Evolutionary conservation across 2,888 invertebrate species (phyloP), one percentile per base, ranked within the genome.

Genomic region (Ommatoiulus sabulosus): DNA sequence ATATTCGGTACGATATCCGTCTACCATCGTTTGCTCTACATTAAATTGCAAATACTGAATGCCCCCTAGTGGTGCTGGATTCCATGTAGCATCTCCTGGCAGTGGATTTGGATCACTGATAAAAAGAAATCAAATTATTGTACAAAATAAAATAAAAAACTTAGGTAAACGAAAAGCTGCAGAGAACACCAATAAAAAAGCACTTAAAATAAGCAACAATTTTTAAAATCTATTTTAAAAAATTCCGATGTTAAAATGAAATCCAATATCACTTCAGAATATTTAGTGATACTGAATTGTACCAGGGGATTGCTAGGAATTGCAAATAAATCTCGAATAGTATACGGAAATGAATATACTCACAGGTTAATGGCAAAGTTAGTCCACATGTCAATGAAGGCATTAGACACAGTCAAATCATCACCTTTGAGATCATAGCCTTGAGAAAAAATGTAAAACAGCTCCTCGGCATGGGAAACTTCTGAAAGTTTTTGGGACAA

Each of bases 1-100:
- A 48, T 48, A 92, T 93, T 93, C 63, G 91, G 24, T 20, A n/a
- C 35, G 43, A 85, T 35, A 85, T 85, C 86, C 86, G 2, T 20
- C 17, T 85, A 43, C 10, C 86, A 85, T 85, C 7, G 86, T 85
- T 20, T 43, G 44, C 15, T 43, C 44, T 35, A 44, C 6, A 17
- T 35, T 17, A 85, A 85, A 43, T 85, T 35, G 35, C 5, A 85
- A 44, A 43, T 43, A 85, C 17, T 85, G 35, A 35, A 85, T 43
- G 12, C 48, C 12, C 8, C 48, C 48, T 10, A 48, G 7, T 12
- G 7, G 8, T 48, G 48, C 12, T 48, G 48, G 48, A 48, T 48
- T 48, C 48, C 48, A 85, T 15, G 15, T 17, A 10, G 10, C 35
- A 43, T 35, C 8, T 35, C 44, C 86, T 43, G n/a, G n/a, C 15